phyloP scores from a whole-genome alignment of 2,113 vertebrate genomes.

The Pelmatolapia mariae region DNA sequence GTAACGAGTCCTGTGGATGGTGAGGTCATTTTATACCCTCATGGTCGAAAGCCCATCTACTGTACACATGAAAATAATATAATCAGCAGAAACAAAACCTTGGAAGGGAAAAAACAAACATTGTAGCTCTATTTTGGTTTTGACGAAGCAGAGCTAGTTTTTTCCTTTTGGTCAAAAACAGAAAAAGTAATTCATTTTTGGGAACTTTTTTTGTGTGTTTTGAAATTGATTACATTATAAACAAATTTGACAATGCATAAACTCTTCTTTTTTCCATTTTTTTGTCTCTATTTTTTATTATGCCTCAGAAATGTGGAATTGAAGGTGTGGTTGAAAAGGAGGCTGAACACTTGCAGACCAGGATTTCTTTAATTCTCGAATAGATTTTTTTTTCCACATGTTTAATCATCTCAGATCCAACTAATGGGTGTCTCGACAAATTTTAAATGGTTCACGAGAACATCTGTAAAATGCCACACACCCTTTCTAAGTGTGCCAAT shows the following conservation, averaged over 20 bases:
- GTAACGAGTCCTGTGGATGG: neutral
- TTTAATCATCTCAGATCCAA: conserved; percentile 14
- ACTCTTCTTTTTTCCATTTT: neutral
- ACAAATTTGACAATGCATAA: neutral
- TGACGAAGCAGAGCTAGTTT: neutral
- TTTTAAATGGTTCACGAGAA: conserved; percentile 21
- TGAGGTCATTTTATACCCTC: neutral
- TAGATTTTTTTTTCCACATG: neutral
- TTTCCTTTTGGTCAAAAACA: neutral
- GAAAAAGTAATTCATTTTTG: neutral
- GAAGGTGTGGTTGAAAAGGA: neutral
- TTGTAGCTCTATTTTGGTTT: neutral
- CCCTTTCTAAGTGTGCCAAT: conserved; percentile 35
- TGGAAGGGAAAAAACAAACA: neutral
- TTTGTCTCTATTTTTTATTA: neutral
- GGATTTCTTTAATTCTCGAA: neutral
- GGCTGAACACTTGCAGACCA: neutral
- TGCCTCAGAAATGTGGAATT: neutral
- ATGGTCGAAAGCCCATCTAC: neutral
- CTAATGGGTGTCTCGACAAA: conserved; percentile 27
- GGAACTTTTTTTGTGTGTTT: neutral
- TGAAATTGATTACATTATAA: neutral
- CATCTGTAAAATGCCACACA: conserved; percentile 57
- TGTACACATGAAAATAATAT: neutral
- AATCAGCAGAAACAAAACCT: neutral